A percentile compares a stretch with the other conserved stretches of the same genome.
Evolutionary conservation across 2,113 vertebrate genomes (phyloP).

Genomic region (Odocoileus hemionus): DNA sequence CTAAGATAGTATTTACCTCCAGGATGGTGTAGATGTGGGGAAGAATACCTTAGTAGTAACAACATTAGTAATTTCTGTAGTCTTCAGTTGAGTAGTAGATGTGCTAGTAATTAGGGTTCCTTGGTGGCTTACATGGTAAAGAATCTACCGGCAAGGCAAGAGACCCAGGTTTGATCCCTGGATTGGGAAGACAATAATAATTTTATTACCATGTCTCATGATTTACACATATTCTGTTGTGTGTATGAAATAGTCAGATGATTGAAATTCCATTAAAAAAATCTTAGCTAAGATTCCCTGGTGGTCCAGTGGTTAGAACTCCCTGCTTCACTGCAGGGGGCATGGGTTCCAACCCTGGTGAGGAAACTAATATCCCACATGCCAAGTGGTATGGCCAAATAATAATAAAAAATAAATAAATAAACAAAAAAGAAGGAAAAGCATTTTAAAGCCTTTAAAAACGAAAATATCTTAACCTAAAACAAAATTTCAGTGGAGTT

Average conservation of each 20-base stretch:
- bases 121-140: background rate
- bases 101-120: background rate
- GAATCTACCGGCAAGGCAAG: background rate
- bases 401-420: background rate
- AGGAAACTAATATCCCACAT: background rate
- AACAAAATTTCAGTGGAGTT: background rate
- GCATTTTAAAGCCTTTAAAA: background rate
- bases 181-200: background rate
- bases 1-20: background rate
- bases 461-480: background rate
- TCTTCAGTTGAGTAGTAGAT: background rate
- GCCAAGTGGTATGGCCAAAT: background rate
- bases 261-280: background rate
- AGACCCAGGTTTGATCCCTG: background rate
- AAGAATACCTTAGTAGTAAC: background rate
- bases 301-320: background rate
- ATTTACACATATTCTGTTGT: background rate
- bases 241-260: background rate
- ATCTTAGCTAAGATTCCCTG: background rate
- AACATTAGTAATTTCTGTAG: background rate
- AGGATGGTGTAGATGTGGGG: background rate
- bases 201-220: background rate
- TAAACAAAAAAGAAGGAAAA: background rate
- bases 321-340: background rate
- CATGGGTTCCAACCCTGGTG: background rate